These are phyloP conservation scores for Globodera rostochiensis DNA, from an alignment of 1,140 invertebrate species.

Conservation along the genomic window DNA sequence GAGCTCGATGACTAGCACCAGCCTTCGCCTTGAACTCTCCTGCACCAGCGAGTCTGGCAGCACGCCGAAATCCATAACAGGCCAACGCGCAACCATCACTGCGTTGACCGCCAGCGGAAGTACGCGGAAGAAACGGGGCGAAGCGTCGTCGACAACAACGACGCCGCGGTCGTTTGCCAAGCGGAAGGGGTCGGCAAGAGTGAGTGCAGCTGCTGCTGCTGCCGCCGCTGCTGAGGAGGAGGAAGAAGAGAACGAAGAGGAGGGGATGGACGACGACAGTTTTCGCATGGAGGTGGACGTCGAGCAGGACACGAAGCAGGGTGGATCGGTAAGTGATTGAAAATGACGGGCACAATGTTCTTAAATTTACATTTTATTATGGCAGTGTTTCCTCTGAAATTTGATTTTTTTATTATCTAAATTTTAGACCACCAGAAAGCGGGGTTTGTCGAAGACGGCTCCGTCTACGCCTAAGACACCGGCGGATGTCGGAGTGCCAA, in stretches of 20 bases:
- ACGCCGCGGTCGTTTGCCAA: neutral
- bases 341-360: too few relatives aligned
- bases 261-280: neutral
- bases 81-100: neutral
- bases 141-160: neutral
- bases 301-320: neutral
- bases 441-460: neutral
- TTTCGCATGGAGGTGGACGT: neutral
- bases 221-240: neutral
- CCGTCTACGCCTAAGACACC: conserved; percentile 1
- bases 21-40: neutral
- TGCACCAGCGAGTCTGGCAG: neutral
- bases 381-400: too few relatives aligned
- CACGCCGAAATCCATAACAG: neutral
- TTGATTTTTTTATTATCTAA: too few relatives aligned
- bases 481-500: neutral
- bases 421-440: too few relatives aligned
- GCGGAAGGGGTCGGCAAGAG: neutral
- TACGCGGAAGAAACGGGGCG: neutral
- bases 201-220: neutral
- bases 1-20: conserved; percentile 5
- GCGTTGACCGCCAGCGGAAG: neutral
- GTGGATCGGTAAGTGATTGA: too few relatives aligned
- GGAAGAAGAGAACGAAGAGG: neutral
- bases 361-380: too few relatives aligned